Conservation (phyloP, 2,797 vertebrate species). For the Gymnothorax javanicus region DNA sequence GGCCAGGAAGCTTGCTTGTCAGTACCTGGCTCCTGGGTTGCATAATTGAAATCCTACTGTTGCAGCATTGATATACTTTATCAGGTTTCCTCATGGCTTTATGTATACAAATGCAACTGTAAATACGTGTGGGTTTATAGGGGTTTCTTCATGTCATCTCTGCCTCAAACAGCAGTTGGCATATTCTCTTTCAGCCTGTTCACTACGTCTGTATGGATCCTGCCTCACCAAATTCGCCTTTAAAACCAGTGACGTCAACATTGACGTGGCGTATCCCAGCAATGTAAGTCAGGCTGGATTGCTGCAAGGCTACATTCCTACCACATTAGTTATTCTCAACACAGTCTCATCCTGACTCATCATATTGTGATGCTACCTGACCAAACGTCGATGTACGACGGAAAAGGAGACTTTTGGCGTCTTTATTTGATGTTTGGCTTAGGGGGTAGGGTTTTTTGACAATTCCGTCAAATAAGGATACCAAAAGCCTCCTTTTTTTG, state of each 20-base stretch:
- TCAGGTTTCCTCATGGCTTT: background rate
- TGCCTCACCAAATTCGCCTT: conserved; percentile 94
- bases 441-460: too few relatives aligned
- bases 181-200: conserved; percentile 81
- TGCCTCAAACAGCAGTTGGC: conserved; percentile 25
- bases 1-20: background rate
- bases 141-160: background rate
- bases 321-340: too few relatives aligned
- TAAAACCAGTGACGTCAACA: conserved; percentile 93
- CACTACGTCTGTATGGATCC: conserved; percentile 91
- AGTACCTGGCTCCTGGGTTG: background rate
- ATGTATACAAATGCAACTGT: background rate
- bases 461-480: too few relatives aligned
- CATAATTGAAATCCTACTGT: background rate
- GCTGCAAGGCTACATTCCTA: background rate
- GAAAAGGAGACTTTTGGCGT: too few relatives aligned
- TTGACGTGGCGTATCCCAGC: conserved; percentile 88
- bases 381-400: too few relatives aligned
- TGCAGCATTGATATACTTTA: background rate
- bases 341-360: too few relatives aligned
- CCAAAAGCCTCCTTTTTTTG: too few relatives aligned
- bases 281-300: conserved; percentile 72
- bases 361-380: too few relatives aligned
- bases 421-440: too few relatives aligned
- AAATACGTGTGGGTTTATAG: background rate